These are phyloP conservation scores for Phalacrocorax carbo DNA, from an alignment of 2,113 vertebrate species.

Conservation along the genomic window DNA sequence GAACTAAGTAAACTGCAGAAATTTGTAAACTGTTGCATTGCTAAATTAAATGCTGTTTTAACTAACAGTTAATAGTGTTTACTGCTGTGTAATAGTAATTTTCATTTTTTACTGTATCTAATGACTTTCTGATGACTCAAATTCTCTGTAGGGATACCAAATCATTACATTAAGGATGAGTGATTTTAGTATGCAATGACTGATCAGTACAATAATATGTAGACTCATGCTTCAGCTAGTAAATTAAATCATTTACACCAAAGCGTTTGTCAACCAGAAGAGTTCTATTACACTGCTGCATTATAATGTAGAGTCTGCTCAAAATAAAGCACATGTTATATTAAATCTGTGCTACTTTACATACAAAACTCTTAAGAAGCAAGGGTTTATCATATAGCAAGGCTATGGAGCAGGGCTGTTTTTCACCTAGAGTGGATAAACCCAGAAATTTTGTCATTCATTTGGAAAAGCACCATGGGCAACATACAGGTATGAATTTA, in stretches of 20 bases:
- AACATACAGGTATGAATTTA: not conserved
- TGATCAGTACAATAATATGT: slow-evolving; percentile 83
- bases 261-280: slow-evolving; percentile 74
- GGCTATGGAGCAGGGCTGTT: not conserved
- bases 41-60: slow-evolving; percentile 89
- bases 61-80: slow-evolving; percentile 88
- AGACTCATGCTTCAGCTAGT: slow-evolving; percentile 74
- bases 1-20: slow-evolving; percentile 78
- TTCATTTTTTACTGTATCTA: slow-evolving; percentile 89
- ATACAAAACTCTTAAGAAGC: slow-evolving; percentile 8
- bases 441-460: not conserved
- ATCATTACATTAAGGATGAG: slow-evolving; percentile 88
- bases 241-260: slow-evolving; percentile 82
- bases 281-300: slow-evolving; percentile 68
- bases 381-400: not conserved
- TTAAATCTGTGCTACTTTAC: slow-evolving; percentile 47
- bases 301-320: slow-evolving; percentile 69
- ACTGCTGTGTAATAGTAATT: slow-evolving; percentile 87
- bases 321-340: slow-evolving; percentile 69
- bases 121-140: slow-evolving; percentile 87
- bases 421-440: not conserved
- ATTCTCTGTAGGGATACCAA: slow-evolving; percentile 86
- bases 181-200: slow-evolving; percentile 83
- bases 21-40: slow-evolving; percentile 77
- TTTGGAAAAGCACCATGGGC: not conserved